phyloP scores from a whole-genome alignment of 1,140 invertebrate genomes.

The Pogonomyrmex californicus region DNA sequence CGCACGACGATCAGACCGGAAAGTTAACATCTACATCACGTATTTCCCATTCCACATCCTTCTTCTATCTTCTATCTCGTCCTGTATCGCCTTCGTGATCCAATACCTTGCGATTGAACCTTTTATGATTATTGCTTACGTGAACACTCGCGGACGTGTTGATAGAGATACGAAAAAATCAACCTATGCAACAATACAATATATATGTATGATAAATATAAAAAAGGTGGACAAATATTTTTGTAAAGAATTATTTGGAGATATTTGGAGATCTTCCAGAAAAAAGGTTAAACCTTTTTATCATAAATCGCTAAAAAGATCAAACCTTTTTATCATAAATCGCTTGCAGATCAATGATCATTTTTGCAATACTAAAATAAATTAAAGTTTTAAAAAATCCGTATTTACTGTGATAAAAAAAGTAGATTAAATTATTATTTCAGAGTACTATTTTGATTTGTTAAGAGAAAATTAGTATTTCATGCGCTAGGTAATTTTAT shows the following conservation, averaged over 20 bases:
- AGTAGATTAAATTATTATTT: not conserved
- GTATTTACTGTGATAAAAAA: not conserved
- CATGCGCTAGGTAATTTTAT: not conserved
- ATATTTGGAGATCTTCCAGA: slow-evolving; percentile 13
- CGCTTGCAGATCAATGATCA: not conserved
- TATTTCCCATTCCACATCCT: slow-evolving; percentile 64
- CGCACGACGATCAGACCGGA: slow-evolving; percentile 40
- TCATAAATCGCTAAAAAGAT: slow-evolving; percentile 31
- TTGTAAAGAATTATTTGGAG: slow-evolving; percentile 14
- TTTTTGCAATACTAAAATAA: not conserved
- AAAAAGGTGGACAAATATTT: not conserved
- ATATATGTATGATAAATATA: not conserved
- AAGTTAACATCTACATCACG: slow-evolving; percentile 73
- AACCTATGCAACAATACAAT: not conserved
- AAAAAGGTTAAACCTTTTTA: slow-evolving; percentile 28
- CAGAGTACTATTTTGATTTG: not conserved
- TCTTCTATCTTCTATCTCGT: slow-evolving; percentile 38
- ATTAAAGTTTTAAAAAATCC: not conserved
- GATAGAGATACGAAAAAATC: slow-evolving; percentile 15
- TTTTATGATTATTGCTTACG: slow-evolving; percentile 67
- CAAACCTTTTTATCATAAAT: slow-evolving; percentile 4
- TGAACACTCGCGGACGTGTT: slow-evolving; percentile 1
- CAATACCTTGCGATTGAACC: slow-evolving; percentile 60
- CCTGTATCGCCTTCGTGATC: slow-evolving; percentile 13
- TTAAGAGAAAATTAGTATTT: slow-evolving; percentile 11